Conservation (phyloP, 2,888 invertebrate genomes). For the Arctia plantaginis region DNA sequence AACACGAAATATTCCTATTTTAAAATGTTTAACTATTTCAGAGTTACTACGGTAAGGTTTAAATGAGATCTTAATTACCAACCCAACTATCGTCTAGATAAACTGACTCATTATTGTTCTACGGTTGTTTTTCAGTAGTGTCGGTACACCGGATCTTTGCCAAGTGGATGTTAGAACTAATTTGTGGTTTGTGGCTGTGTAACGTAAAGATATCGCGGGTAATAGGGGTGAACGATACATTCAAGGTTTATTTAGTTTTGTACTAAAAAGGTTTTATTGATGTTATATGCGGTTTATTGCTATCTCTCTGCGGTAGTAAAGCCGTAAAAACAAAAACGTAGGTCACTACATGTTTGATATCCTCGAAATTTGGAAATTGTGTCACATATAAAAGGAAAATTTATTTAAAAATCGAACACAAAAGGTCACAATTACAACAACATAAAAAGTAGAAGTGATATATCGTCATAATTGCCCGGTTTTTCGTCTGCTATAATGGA, state of each 20-base stretch:
- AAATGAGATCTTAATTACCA: conserved; percentile 42
- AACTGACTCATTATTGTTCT: conserved; percentile 15
- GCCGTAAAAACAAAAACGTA: neutral
- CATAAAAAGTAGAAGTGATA: no score
- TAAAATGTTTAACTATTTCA: neutral
- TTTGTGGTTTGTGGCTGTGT: conserved; percentile 52
- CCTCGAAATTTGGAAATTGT: no score
- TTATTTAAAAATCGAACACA: no score
- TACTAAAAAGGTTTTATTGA: neutral
- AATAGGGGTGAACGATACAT: neutral
- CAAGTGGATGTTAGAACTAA: conserved; percentile 38
- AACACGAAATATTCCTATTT: neutral
- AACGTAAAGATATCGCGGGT: conserved; percentile 6
- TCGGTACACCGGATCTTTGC: conserved; percentile 33
- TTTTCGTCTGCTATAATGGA: no score
- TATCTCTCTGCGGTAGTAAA: neutral
- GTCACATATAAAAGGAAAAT: no score
- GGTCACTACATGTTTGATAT: no score
- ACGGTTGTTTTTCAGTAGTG: conserved; percentile 11
- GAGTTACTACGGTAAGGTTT: neutral
- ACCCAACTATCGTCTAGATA: conserved; percentile 36
- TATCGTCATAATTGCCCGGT: no score
- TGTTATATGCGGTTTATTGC: neutral
- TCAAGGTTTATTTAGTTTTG: neutral
- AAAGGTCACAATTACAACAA: no score